phyloP scores from a whole-genome alignment of 2,113 vertebrate species.

The Pelobates fuscus region DNA sequence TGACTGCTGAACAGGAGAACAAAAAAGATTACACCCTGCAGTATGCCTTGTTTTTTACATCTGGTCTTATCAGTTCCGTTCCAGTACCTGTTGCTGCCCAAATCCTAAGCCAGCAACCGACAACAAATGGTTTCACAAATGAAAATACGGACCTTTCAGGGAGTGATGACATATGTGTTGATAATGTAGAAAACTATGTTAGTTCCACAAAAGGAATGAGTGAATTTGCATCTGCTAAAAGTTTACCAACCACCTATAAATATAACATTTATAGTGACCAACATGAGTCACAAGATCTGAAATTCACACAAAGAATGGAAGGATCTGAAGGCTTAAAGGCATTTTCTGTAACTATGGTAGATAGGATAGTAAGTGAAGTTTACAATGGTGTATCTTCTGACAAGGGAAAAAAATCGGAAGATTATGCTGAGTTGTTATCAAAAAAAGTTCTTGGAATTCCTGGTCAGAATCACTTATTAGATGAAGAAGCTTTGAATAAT shows the following conservation, averaged over 20 bases:
- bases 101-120: constrained; percentile 73
- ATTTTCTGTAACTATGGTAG: constrained; percentile 85
- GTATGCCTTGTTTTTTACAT: constrained; percentile 88
- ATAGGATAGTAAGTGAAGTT: constrained; percentile 84
- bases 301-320: constrained; percentile 48
- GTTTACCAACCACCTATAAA: constrained; percentile 63
- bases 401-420: constrained; percentile 74
- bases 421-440: constrained; percentile 71
- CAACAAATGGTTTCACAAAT: constrained; percentile 58
- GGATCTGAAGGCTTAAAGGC: constrained; percentile 64
- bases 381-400: constrained; percentile 81
- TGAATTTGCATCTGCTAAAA: constrained; percentile 67
- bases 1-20: constrained; percentile 59
- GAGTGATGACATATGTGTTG: constrained; percentile 49
- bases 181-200: constrained; percentile 49
- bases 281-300: constrained; percentile 34
- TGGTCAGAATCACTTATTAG: constrained; percentile 46
- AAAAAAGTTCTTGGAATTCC: constrained; percentile 64
- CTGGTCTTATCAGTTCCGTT: constrained; percentile 89
- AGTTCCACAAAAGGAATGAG: constrained; percentile 54
- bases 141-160: background rate
- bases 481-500: constrained; percentile 58
- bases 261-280: constrained; percentile 47
- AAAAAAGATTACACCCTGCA: constrained; percentile 80
- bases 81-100: constrained; percentile 88